These are phyloP conservation scores for Sinella curviseta DNA, from an alignment of 1,140 invertebrate genomes.

Conservation along the genomic window DNA sequence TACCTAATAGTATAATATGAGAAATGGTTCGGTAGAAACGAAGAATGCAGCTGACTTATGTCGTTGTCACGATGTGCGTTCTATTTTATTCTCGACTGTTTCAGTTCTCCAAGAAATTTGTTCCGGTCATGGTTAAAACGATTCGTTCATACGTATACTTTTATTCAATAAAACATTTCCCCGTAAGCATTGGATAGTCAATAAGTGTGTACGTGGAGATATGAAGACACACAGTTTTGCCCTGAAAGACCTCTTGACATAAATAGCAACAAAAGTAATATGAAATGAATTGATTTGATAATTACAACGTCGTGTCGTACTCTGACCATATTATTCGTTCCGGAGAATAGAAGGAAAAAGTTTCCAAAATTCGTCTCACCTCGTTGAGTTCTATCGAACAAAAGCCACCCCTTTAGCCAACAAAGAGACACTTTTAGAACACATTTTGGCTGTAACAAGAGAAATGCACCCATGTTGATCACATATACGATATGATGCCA, in stretches of 20 bases:
- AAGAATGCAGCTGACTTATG: not conserved
- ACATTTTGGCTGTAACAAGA: too few relatives aligned
- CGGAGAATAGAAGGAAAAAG: not conserved
- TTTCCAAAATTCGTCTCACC: slow-evolving; percentile 3
- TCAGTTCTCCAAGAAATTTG: not conserved
- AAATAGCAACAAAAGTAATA: not conserved
- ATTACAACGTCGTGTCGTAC: not conserved
- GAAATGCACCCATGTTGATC: too few relatives aligned
- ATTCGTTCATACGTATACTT: too few relatives aligned
- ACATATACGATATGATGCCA: not conserved
- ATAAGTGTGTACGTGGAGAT: too few relatives aligned
- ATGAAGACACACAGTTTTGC: too few relatives aligned
- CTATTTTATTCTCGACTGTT: too few relatives aligned
- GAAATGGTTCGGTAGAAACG: too few relatives aligned
- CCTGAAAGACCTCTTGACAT: too few relatives aligned
- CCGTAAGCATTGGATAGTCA: too few relatives aligned
- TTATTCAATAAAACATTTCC: too few relatives aligned
- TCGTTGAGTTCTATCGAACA: not conserved
- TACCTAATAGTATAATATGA: too few relatives aligned
- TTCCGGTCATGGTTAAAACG: not conserved
- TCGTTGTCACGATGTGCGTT: not conserved
- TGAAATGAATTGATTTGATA: not conserved
- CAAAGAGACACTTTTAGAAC: too few relatives aligned
- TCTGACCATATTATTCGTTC: not conserved
- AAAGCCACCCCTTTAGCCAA: not conserved